Conservation (phyloP, 2,113 vertebrate species). For the Dascyllus trimaculatus region DNA sequence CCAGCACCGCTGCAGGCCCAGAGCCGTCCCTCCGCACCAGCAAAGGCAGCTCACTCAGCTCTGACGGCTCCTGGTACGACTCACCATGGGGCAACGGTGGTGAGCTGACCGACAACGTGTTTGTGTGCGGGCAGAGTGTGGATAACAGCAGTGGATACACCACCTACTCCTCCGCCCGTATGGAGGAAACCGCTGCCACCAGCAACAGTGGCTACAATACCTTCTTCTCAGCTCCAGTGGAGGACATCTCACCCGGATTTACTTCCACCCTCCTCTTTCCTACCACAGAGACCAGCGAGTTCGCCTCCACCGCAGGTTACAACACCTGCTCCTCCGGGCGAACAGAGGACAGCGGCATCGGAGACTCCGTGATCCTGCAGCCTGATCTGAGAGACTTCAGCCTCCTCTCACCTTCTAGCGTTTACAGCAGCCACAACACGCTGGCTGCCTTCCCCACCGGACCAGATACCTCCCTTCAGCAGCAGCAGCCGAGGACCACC, state of each 20-base stretch:
- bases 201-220: constrained; percentile 46
- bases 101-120: constrained; percentile 84
- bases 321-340: constrained; percentile 65
- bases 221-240: constrained; percentile 65
- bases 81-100: constrained; percentile 89
- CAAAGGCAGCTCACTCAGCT: constrained; percentile 94
- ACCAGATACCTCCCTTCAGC: constrained; percentile 30
- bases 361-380: constrained; percentile 72
- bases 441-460: constrained; percentile 77
- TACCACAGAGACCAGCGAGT: constrained; percentile 8
- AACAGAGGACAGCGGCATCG: constrained; percentile 85
- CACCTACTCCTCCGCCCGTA: constrained; percentile 40
- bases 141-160: constrained; percentile 67
- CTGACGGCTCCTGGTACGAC: constrained; percentile 95
- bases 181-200: constrained; percentile 21
- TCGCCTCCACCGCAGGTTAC: constrained; percentile 27
- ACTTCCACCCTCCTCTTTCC: constrained; percentile 48
- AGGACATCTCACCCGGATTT: constrained; percentile 61
- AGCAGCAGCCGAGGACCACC: constrained; percentile 68
- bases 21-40: constrained; percentile 88
- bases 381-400: constrained; percentile 80
- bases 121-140: constrained; percentile 75
- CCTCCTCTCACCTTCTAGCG: constrained; percentile 82
- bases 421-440: constrained; percentile 80
- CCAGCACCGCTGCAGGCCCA: constrained; percentile 22